Conservation (phyloP, 2,888 invertebrate genomes). For the Drosophila niveifrons region DNA sequence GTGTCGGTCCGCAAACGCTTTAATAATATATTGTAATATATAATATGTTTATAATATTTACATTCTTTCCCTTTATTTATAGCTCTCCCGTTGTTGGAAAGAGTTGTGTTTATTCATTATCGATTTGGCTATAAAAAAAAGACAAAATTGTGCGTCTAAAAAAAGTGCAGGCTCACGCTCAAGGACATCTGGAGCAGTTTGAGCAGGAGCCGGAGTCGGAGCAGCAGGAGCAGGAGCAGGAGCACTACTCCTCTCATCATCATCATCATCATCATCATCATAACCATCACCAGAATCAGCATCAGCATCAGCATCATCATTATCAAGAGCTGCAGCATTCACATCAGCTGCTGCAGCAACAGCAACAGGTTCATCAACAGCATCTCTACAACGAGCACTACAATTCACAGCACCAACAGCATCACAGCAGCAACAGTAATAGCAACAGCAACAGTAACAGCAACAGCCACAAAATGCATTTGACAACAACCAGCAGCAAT, state of each 20-base stretch:
- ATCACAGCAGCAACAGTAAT: conserved; percentile 33
- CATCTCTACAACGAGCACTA: conserved; percentile 37
- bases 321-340: not conserved
- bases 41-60: not conserved
- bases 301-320: too few relatives aligned
- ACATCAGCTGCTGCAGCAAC: conserved; percentile 38
- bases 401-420: conserved; percentile 24
- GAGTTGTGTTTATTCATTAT: conserved; percentile 12
- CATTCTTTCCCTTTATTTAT: not conserved
- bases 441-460: conserved; percentile 44
- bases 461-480: conserved; percentile 82
- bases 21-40: too few relatives aligned
- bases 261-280: too few relatives aligned
- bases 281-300: too few relatives aligned
- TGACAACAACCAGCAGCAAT: conserved; percentile 75
- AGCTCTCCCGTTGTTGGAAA: conserved; percentile 25
- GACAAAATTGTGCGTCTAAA: conserved; percentile 77
- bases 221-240: conserved; percentile 13
- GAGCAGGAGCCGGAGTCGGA: conserved; percentile 64
- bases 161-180: conserved; percentile 80
- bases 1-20: too few relatives aligned
- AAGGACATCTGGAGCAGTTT: conserved; percentile 79
- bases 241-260: too few relatives aligned
- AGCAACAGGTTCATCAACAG: conserved; percentile 61
- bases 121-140: conserved; percentile 34